Evolutionary conservation across 1,140 invertebrate species (phyloP).

Genomic region (Tetragnatha versicolor): DNA sequence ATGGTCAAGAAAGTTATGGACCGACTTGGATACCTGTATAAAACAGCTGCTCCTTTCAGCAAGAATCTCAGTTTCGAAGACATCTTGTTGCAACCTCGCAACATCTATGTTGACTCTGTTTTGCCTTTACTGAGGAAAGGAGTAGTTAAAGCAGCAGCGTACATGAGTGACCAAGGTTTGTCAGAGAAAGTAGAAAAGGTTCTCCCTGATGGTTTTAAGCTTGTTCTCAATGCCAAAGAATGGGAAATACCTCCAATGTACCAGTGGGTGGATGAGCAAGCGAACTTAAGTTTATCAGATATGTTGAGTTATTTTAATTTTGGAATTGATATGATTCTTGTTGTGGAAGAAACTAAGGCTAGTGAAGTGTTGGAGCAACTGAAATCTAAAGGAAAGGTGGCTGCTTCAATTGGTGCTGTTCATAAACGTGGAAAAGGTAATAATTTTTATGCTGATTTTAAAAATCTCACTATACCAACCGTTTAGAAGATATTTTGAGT

Average conservation of each 20-base stretch:
- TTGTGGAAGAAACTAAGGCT: constrained; percentile 72
- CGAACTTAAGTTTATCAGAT: constrained; percentile 74
- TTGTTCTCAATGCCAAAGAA: constrained; percentile 74
- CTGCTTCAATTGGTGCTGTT: constrained; percentile 61
- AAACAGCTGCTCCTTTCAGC: constrained; percentile 81
- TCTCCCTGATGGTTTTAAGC: constrained; percentile 72
- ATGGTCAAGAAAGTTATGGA: constrained; percentile 87
- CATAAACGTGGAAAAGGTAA: constrained; percentile 4
- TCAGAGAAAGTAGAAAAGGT: constrained; percentile 89
- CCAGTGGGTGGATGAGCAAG: constrained; percentile 70
- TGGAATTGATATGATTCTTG: constrained; percentile 85
- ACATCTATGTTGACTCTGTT: constrained; percentile 86
- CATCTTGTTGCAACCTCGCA: constrained; percentile 82
- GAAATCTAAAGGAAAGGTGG: constrained; percentile 58
- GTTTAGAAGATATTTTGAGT: background rate
- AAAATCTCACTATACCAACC: background rate
- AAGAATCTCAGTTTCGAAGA: constrained; percentile 66
- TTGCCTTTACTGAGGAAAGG: constrained; percentile 75
- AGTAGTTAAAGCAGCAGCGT: constrained; percentile 86
- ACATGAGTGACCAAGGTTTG: constrained; percentile 94
- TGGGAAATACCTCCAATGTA: constrained; percentile 80
- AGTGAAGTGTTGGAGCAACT: constrained; percentile 65
- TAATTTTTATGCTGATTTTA: background rate
- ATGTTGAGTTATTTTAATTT: constrained; percentile 91
- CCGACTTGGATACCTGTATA: constrained; percentile 70